phyloP scores from a whole-genome alignment of 2,113 vertebrate species.

The Mionectes macconnelli region DNA sequence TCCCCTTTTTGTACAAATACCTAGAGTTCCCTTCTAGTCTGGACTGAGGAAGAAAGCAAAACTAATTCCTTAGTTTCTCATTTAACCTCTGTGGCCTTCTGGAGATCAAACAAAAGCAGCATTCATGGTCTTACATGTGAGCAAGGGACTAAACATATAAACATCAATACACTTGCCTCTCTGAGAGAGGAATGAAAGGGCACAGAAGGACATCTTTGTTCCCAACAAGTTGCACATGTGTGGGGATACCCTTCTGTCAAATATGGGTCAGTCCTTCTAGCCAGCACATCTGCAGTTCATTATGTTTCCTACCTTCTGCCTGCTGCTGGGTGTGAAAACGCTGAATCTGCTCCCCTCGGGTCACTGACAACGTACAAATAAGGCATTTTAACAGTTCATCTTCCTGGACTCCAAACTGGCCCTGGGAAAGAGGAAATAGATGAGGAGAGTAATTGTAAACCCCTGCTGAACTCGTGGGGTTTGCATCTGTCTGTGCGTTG shows the following conservation, averaged over 20 bases:
- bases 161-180: neutral
- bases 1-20: neutral
- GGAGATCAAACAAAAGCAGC: conserved; percentile 18
- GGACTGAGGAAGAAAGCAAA: neutral
- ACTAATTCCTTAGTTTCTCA: neutral
- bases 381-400: conserved; percentile 77
- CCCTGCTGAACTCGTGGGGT: neutral
- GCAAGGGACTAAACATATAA: neutral
- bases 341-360: conserved; percentile 75
- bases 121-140: neutral
- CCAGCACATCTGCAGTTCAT: conserved; percentile 6
- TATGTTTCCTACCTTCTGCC: conserved; percentile 70
- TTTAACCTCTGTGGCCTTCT: neutral
- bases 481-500: neutral
- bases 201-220: neutral
- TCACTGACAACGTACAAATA: conserved; percentile 68
- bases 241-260: neutral
- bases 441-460: neutral
- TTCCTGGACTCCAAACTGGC: conserved; percentile 79
- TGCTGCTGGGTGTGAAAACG: conserved; percentile 79
- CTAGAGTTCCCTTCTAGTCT: neutral
- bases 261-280: neutral
- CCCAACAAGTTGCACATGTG: neutral
- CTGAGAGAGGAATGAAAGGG: neutral
- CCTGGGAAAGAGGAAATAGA: conserved; percentile 44